These are phyloP conservation scores for Leptinotarsa tumamoca DNA, from an alignment of 2,888 invertebrate genomes.

Conservation along the genomic window DNA sequence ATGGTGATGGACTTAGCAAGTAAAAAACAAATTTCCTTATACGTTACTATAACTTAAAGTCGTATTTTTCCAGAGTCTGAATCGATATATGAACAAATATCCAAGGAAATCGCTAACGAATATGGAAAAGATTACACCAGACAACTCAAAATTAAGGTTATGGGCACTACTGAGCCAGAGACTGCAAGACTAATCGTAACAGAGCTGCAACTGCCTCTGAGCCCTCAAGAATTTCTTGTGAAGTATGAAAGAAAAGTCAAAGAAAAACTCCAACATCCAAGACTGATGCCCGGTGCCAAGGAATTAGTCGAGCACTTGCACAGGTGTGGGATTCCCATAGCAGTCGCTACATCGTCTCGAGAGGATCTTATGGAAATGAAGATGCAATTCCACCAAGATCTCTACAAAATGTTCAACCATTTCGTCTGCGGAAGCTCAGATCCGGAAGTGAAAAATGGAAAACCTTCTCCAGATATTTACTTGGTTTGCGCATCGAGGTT, in stretches of 20 bases:
- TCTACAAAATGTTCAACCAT: constrained; percentile 70
- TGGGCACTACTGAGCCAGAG: constrained; percentile 69
- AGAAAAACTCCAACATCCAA: constrained; percentile 68
- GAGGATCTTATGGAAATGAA: constrained; percentile 70
- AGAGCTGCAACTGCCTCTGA: constrained; percentile 73
- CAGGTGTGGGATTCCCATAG: constrained; percentile 74
- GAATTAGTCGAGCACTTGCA: constrained; percentile 68
- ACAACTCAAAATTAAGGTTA: constrained; percentile 71
- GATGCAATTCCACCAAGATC: constrained; percentile 66
- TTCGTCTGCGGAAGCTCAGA: constrained; percentile 74
- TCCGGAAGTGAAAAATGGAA: constrained; percentile 76
- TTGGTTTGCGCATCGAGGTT: constrained; percentile 73
- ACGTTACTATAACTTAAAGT: neutral
- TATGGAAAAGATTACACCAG: constrained; percentile 84
- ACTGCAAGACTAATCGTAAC: constrained; percentile 69
- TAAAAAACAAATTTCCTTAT: too few relatives aligned
- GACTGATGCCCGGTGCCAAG: constrained; percentile 70
- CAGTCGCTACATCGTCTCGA: constrained; percentile 77
- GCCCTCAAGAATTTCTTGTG: constrained; percentile 71
- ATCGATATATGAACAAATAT: constrained; percentile 79
- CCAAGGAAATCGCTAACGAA: constrained; percentile 75
- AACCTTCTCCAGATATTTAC: constrained; percentile 80
- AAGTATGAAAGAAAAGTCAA: constrained; percentile 53
- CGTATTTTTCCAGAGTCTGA: constrained; percentile 78
- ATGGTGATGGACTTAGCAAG: too few relatives aligned